Conservation (phyloP, 2,888 invertebrate genomes). For the Cataglyphis cursor region DNA sequence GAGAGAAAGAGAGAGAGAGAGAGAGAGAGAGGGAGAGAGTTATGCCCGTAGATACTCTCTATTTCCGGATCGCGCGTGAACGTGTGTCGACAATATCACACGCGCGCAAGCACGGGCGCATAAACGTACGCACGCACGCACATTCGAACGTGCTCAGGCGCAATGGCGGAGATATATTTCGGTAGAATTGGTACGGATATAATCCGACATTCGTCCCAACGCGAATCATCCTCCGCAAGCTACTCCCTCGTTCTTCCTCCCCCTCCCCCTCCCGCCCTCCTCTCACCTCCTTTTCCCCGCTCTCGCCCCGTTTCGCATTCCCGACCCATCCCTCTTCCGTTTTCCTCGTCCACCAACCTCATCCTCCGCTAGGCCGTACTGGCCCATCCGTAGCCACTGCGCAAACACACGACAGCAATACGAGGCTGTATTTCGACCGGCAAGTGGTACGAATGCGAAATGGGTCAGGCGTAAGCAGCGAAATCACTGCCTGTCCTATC, state of each 20-base stretch:
- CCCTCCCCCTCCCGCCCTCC: neutral
- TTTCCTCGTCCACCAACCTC: constrained; percentile 37
- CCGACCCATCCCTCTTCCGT: constrained; percentile 45
- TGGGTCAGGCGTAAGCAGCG: constrained; percentile 77
- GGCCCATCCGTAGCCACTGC: constrained; percentile 60
- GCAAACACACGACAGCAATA: constrained; percentile 59
- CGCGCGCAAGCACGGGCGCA: constrained; percentile 17
- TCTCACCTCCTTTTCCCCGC: neutral
- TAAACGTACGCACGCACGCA: constrained; percentile 30
- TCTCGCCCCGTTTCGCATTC: neutral
- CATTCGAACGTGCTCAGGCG: constrained; percentile 46
- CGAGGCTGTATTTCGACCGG: constrained; percentile 62
- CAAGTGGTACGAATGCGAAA: constrained; percentile 75
- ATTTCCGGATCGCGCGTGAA: constrained; percentile 52
- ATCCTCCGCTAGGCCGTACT: constrained; percentile 46
- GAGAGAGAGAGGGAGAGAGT: neutral
- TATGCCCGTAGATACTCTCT: constrained; percentile 36
- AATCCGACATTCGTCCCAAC: constrained; percentile 67
- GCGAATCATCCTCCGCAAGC: constrained; percentile 33
- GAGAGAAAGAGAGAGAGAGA: neutral
- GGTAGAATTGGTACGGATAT: constrained; percentile 76
- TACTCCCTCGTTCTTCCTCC: neutral
- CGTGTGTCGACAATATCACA: constrained; percentile 32
- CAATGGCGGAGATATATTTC: constrained; percentile 69
- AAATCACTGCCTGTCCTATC: constrained; percentile 68